Evolutionary conservation across 2,888 invertebrate genomes (phyloP), one percentile per base, ranked within the genome.

Genomic region (Hirtodrosophila trivittata): DNA sequence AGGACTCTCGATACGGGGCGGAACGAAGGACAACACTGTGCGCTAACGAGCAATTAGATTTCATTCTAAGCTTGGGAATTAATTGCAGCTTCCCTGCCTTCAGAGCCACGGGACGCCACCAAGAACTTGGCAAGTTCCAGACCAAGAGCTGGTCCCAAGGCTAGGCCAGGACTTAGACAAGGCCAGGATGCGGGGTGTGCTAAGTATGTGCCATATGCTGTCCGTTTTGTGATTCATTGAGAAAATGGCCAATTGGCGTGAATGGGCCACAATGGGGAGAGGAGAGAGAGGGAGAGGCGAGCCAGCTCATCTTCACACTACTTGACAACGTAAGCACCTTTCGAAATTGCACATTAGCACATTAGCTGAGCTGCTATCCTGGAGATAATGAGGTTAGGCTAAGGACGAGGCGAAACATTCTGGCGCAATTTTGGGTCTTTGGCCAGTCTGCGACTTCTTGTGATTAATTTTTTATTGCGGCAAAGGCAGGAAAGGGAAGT

Each of bases 241-340:
- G 71, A 65, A 74, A 78, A 80, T 66, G 77, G 77, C 64, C 85
- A 85, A 85, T 85, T 85, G 85, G 72, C 68, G 64, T 65, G 83
- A 62, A 77, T 69, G 56, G 56, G 35, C 25, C 55, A 49, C 50
- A 16, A 33, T 51, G 16, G 9, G 0, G 38, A 8, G 35, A 13
- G 3, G 12, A 35, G 12, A 13, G 35, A 13, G 35, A 35, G 35
- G 6, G 2, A 13, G 13, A 5, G 28, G 9, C 26, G 32, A 21
- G 51, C 39, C 10, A 51, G 7, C 56, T 58, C 86, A 86, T 76
- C 85, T 88, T 89, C 86, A 88, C 89, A 88, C 89, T 86, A 88
- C 87, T 90, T 89, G 90, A 88, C 87, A 87, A 81, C 78, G 83
- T 89, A 90, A 90, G 90, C 89, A 90, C 87, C 88, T 89, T 87